Percentiles rank a stretch among this genome's conserved stretches.
phyloP scores from a whole-genome alignment of 2,888 invertebrate genomes.

The Ormyrus rosae region DNA sequence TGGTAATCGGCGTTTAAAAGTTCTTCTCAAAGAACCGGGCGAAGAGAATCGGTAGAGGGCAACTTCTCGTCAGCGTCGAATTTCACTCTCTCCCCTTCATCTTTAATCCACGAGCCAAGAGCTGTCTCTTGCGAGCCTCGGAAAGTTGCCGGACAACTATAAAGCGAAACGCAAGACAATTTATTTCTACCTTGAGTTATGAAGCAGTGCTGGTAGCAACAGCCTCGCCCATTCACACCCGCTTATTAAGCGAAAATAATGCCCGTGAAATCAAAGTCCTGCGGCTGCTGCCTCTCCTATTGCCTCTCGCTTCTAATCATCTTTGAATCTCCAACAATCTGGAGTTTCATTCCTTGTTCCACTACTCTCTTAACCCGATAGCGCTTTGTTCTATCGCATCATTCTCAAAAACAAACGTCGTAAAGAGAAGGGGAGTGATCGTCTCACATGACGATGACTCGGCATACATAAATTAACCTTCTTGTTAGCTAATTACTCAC shows the following conservation, averaged over 20 bases:
- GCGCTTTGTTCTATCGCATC: neutral
- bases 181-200: conserved; percentile 65
- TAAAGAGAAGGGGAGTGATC: neutral
- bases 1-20: conserved; percentile 30
- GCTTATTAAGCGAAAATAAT: conserved; percentile 69
- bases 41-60: conserved; percentile 5
- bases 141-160: conserved; percentile 62
- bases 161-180: conserved; percentile 66
- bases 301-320: conserved; percentile 30
- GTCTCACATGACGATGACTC: neutral
- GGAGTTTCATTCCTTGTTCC: conserved; percentile 9
- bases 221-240: conserved; percentile 66
- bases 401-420: neutral
- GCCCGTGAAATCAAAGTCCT: conserved; percentile 64
- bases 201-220: conserved; percentile 65
- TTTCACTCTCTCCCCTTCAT: conserved; percentile 19
- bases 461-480: conserved; percentile 47
- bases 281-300: conserved; percentile 23
- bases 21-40: neutral
- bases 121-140: conserved; percentile 15
- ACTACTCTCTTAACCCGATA: neutral
- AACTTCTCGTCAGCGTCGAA: conserved; percentile 28
- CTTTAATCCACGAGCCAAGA: conserved; percentile 52
- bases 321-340: conserved; percentile 42
- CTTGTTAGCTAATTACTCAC: conserved; percentile 23